Percentiles rank a stretch among this genome's conserved stretches.
Conservation (phyloP, 1,140 invertebrate genomes). For the Drosophila subpulchrella region DNA sequence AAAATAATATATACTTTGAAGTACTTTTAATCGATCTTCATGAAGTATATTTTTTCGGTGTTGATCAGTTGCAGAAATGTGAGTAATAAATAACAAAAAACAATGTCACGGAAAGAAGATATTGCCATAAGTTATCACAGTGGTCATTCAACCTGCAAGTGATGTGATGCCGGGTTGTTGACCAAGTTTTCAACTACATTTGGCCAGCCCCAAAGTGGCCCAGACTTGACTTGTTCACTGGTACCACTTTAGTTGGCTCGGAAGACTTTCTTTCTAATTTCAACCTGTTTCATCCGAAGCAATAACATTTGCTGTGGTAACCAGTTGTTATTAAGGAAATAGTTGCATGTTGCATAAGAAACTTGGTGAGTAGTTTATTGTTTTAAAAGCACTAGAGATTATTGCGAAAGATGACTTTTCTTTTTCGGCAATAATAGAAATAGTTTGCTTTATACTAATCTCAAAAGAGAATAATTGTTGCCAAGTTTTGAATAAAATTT, state of each 20-base stretch:
- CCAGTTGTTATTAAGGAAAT: conserved; percentile 40
- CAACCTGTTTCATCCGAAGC: conserved; percentile 55
- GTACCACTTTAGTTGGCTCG: conserved; percentile 23
- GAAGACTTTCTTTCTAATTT: conserved; percentile 78
- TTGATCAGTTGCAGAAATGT: not conserved
- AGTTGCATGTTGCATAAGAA: conserved; percentile 38
- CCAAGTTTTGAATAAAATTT: too few relatives aligned
- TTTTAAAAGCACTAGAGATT: not conserved
- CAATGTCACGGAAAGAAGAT: conserved; percentile 2
- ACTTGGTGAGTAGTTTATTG: not conserved
- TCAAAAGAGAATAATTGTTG: not conserved
- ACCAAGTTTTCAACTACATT: conserved; percentile 56
- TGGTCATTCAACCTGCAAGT: conserved; percentile 71
- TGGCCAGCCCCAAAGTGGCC: conserved; percentile 11
- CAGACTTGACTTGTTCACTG: conserved; percentile 57
- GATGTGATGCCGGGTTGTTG: conserved; percentile 32
- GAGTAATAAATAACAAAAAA: not conserved
- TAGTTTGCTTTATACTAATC: not conserved
- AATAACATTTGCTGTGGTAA: conserved; percentile 33
- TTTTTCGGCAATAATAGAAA: not conserved
- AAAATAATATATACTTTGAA: not conserved
- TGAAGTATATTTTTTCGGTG: not conserved
- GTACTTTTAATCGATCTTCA: too few relatives aligned
- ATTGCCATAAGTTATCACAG: conserved; percentile 19
- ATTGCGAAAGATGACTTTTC: not conserved